phyloP scores from a whole-genome alignment of 1,140 invertebrate species.

The Achroia grisella region DNA sequence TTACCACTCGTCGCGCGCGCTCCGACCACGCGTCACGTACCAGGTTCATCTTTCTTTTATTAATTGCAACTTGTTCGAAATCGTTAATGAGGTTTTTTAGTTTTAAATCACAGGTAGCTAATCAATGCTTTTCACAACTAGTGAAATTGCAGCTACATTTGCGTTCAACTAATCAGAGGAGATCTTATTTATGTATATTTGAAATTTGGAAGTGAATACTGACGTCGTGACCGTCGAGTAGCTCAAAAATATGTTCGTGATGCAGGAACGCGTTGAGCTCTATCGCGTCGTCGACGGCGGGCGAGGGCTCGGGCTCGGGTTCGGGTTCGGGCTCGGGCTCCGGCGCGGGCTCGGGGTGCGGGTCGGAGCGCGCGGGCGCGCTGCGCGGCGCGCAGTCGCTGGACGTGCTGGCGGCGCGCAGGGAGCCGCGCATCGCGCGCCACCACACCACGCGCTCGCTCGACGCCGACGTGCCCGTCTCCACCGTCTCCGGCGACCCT shows the following conservation, averaged over 20 bases:
- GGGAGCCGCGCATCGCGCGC: constrained; percentile 31
- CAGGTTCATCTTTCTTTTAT: constrained; percentile 2
- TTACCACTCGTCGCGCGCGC: constrained; percentile 6
- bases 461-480: constrained; percentile 48
- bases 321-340: constrained; percentile 9
- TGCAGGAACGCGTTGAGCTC: constrained; percentile 61
- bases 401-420: constrained; percentile 40
- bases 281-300: constrained; percentile 63
- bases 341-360: constrained; percentile 3
- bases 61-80: not conserved
- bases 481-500: constrained; percentile 53
- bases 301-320: constrained; percentile 19
- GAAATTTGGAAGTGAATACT: no score
- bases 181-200: no score
- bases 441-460: constrained; percentile 57
- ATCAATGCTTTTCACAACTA: no score
- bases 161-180: no score
- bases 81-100: no score
- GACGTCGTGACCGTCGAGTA: no score
- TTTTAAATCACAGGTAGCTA: no score
- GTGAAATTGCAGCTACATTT: no score
- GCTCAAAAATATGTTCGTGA: no score
- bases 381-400: constrained; percentile 54
- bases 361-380: constrained; percentile 8
- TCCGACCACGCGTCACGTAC: constrained; percentile 3